Evolutionary conservation across 2,113 vertebrate species (phyloP), one percentile per base, ranked within the genome.

Genomic region (Daboia siamensis): DNA sequence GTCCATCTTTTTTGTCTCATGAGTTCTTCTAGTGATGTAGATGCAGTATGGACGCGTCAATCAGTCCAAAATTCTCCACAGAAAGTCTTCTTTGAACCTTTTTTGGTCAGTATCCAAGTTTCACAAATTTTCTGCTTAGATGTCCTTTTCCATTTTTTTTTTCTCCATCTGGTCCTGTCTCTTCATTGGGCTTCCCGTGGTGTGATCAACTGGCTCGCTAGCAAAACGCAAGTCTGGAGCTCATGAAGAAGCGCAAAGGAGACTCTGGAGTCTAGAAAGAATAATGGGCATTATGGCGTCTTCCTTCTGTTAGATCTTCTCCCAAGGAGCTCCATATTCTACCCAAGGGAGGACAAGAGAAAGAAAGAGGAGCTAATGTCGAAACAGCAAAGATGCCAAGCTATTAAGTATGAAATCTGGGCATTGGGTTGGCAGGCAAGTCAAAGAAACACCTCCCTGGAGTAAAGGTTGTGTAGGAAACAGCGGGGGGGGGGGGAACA

Each of bases 231-330:
- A 94, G 88, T 93, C 92, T 88, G 44, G 26, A 90, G 46, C 20
- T 84, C 48, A 91, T 0, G 0, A 94, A 0, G 92, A 33, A 6
- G 0, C 4, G 12, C 94, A 95, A 93, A 55, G 17, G 0, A 0
- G 0, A 48, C 0, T 0, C 86, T 61, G 90, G 93, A 74, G 39
- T 7, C 20, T n/a, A 89, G 51, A 59, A 88, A 91, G 2, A 86
- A 48, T 1, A 92, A 39, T 0, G 0, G 51, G 1, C 33, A 80
- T 92, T 80, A 0, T 86, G n/a, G 69, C 0, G 5, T 0, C 7
- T 88, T 91, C 95, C 95, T 94, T 96, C 96, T 96, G 94, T 92
- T 51, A 12, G 3, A 2, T 0, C 91, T 56, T 92, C 91, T 5
- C 56, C 29, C 44, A 59, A 11, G 4, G 56, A 5, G 86, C 88